A percentile compares a stretch with the other conserved stretches of the same genome.
Evolutionary conservation across 2,113 vertebrate genomes (phyloP).

Genomic region (Megatriorchis doriae): DNA sequence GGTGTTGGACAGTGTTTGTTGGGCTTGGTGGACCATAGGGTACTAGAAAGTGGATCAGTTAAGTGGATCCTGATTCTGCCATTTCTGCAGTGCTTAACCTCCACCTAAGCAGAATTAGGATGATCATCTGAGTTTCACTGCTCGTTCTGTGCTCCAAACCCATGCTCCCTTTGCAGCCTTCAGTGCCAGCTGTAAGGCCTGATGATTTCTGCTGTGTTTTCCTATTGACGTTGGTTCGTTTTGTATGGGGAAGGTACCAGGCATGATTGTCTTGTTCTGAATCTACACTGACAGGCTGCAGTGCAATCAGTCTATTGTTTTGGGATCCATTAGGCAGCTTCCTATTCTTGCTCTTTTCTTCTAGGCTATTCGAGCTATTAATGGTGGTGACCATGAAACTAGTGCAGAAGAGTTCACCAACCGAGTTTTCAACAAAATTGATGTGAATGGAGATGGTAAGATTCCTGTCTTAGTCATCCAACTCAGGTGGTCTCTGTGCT

Average conservation of each 20-base stretch:
- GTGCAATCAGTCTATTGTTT: not conserved
- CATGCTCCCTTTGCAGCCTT: not conserved
- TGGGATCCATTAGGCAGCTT: not conserved
- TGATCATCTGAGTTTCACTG: not conserved
- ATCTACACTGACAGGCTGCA: not conserved
- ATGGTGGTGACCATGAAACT: conserved; percentile 76
- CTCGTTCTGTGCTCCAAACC: not conserved
- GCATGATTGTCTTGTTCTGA: not conserved
- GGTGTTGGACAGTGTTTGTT: not conserved
- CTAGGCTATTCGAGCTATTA: conserved; percentile 88
- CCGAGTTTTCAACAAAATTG: conserved; percentile 85
- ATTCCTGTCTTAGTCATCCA: not conserved
- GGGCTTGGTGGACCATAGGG: not conserved
- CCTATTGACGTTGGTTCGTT: not conserved
- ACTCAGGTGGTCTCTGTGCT: not conserved
- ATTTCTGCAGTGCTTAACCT: not conserved
- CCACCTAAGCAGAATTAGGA: not conserved
- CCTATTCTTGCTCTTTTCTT: not conserved
- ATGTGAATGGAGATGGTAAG: conserved; percentile 88
- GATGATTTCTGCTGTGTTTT: not conserved
- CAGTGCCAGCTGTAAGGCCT: not conserved
- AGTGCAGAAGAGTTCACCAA: conserved; percentile 88
- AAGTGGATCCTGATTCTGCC: not conserved
- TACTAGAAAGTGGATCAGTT: not conserved
- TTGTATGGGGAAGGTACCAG: not conserved